Evolutionary conservation across 2,888 invertebrate genomes (phyloP).

Genomic region (Orthosia gothica): DNA sequence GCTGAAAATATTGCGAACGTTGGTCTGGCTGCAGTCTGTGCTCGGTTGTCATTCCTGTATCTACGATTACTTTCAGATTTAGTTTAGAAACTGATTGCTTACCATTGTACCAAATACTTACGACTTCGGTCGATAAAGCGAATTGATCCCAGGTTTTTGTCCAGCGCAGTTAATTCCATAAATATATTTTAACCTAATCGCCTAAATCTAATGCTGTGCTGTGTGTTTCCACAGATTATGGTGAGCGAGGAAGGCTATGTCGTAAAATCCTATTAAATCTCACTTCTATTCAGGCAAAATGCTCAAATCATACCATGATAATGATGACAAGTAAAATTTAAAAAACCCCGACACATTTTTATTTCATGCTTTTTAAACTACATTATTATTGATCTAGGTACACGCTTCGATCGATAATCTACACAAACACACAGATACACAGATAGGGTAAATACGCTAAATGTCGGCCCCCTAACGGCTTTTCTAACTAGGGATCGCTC

Average conservation of each 20-base stretch:
- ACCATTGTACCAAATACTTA: constrained; percentile 52
- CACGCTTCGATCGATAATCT: too few relatives aligned
- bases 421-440: too few relatives aligned
- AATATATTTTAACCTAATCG: constrained; percentile 1
- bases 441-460: too few relatives aligned
- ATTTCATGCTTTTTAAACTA: too few relatives aligned
- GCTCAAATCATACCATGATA: neutral
- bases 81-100: constrained; percentile 1
- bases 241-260: constrained; percentile 1
- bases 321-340: too few relatives aligned
- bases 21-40: neutral
- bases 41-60: neutral
- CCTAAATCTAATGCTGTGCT: neutral
- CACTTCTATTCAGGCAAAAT: neutral
- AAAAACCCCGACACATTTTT: too few relatives aligned
- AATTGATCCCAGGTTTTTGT: neutral
- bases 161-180: constrained; percentile 13
- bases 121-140: constrained; percentile 7
- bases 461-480: too few relatives aligned
- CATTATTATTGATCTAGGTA: too few relatives aligned
- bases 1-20: neutral
- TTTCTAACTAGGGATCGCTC: too few relatives aligned
- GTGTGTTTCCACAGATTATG: neutral
- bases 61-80: neutral
- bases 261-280: neutral